A percentile compares a stretch with the other conserved stretches of the same genome.
phyloP scores from a whole-genome alignment of 2,113 vertebrate species.

The Riparia riparia region DNA sequence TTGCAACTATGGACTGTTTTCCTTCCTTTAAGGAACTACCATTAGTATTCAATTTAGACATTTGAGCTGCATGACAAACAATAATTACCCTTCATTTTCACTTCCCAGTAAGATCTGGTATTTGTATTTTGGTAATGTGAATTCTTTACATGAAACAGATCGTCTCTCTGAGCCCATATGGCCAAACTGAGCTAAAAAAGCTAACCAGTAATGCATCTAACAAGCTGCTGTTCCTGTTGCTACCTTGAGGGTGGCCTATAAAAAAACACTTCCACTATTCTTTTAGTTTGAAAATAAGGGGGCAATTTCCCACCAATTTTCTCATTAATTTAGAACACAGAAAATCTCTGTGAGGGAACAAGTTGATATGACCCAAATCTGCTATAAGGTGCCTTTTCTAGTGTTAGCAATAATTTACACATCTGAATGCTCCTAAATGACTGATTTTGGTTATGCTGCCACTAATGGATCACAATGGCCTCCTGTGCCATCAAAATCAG shows the following conservation, averaged over 20 bases:
- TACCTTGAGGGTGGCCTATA: rapidly evolving
- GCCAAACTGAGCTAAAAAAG: background rate
- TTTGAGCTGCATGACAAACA: background rate
- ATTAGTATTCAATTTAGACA: background rate
- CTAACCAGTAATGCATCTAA: background rate
- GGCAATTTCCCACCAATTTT: background rate
- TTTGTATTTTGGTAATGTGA: background rate
- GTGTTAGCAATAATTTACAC: rapidly evolving
- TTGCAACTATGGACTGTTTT: background rate
- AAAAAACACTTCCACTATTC: background rate
- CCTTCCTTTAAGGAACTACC: background rate
- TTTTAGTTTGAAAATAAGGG: background rate
- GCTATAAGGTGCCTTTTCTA: background rate
- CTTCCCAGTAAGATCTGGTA: background rate
- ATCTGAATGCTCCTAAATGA: background rate
- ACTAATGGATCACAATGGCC: background rate
- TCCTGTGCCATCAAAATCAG: background rate
- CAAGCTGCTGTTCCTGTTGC: background rate
- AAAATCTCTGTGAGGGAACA: background rate
- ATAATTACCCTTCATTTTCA: background rate
- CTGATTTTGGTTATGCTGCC: background rate
- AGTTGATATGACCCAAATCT: background rate
- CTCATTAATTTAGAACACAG: background rate
- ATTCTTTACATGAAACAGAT: background rate
- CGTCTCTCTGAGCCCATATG: background rate